These are phyloP conservation scores for Endotricha flammealis DNA, from an alignment of 2,888 invertebrate genomes.

Conservation along the genomic window DNA sequence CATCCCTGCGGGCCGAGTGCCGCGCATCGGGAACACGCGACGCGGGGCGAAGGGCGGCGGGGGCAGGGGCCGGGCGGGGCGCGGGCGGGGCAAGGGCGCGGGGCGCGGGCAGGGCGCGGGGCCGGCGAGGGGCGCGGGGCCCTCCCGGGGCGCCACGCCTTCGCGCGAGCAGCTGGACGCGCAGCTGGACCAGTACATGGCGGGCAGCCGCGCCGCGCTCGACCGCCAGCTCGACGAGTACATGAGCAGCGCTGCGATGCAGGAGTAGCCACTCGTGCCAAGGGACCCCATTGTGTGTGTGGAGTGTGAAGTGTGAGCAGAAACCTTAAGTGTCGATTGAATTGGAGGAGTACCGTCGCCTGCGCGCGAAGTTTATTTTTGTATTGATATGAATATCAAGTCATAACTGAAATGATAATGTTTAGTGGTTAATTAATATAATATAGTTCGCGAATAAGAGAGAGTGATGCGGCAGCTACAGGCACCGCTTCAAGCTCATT, in stretches of 20 bases:
- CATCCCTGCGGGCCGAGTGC: constrained; percentile 12
- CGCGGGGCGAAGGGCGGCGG: constrained; percentile 4
- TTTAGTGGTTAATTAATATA: too few species aligned
- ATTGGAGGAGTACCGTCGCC: neutral
- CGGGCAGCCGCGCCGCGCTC: constrained; percentile 77
- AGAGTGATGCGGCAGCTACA: too few species aligned
- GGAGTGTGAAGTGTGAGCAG: constrained; percentile 1
- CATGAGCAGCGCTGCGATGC: constrained; percentile 55
- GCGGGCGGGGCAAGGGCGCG: constrained; percentile 1
- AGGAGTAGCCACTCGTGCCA: too few species aligned
- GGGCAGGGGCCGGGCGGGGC: constrained; percentile 1
- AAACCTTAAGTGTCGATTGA: too few species aligned
- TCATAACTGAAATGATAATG: too few species aligned
- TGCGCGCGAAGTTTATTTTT: neutral
- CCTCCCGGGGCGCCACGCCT: constrained; percentile 31
- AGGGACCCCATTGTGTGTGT: too few species aligned
- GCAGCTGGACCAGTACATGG: constrained; percentile 86
- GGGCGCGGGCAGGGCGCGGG: constrained; percentile 24
- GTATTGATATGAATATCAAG: too few species aligned
- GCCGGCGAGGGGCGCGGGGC: constrained; percentile 19
- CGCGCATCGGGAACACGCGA: constrained; percentile 15
- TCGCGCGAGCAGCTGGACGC: constrained; percentile 82
- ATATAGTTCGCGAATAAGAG: too few species aligned
- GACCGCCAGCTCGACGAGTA: constrained; percentile 79
- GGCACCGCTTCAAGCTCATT: too few species aligned